Conservation (phyloP, 2,888 invertebrate species). For the Euplexia lucipara region DNA sequence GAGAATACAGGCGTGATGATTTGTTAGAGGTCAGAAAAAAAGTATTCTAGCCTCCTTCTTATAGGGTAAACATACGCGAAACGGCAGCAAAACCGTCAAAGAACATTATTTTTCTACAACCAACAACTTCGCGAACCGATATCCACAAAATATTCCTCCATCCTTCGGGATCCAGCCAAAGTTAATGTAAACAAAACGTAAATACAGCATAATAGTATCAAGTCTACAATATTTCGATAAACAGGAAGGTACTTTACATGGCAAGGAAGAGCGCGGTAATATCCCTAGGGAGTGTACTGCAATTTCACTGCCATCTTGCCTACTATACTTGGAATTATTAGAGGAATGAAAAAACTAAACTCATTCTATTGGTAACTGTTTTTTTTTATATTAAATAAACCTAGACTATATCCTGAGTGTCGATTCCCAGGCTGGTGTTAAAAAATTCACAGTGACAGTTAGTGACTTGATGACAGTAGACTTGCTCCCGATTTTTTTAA, state of each 20-base stretch:
- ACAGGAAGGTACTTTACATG: constrained; percentile 82
- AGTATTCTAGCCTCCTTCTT: not conserved
- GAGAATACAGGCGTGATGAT: too few relatives aligned
- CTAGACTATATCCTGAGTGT: too few relatives aligned
- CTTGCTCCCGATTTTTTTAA: too few relatives aligned
- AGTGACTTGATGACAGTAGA: too few relatives aligned
- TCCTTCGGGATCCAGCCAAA: constrained; percentile 47
- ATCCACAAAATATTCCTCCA: constrained; percentile 36
- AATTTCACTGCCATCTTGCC: constrained; percentile 84
- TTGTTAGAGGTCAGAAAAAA: not conserved
- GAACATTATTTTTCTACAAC: not conserved
- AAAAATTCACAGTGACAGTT: too few relatives aligned
- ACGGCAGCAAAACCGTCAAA: not conserved
- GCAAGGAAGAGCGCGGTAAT: constrained; percentile 82
- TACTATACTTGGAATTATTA: constrained; percentile 83
- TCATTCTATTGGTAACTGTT: constrained; percentile 20
- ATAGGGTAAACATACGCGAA: not conserved
- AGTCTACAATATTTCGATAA: constrained; percentile 77
- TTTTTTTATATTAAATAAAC: too few relatives aligned
- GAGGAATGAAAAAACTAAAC: constrained; percentile 60
- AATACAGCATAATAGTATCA: constrained; percentile 58
- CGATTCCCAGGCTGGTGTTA: too few relatives aligned
- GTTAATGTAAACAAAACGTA: constrained; percentile 68
- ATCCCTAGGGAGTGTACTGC: constrained; percentile 86
- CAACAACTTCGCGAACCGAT: constrained; percentile 7